Evolutionary conservation across 2,888 invertebrate species (phyloP).

Genomic region (Cancer borealis): DNA sequence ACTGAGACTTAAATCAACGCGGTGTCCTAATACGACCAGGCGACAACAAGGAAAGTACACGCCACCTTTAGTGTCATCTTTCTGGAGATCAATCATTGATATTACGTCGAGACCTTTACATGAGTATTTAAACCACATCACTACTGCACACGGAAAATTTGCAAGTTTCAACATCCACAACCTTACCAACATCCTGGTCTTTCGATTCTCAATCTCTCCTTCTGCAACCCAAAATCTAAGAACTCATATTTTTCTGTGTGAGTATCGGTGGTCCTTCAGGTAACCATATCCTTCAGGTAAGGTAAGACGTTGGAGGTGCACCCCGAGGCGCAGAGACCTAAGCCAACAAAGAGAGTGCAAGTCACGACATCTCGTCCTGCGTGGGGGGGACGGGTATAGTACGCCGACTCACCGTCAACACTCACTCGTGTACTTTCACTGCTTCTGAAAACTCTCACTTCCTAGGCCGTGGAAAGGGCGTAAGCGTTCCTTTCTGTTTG

Average conservation of each 20-base stretch:
- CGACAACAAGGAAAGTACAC: slow-evolving; percentile 2
- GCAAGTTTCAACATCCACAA: not conserved
- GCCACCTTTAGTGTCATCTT: not conserved
- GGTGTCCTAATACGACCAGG: slow-evolving; percentile 6
- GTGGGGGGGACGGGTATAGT: not conserved
- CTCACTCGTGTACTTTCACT: slow-evolving; percentile 52
- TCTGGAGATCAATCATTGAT: not conserved
- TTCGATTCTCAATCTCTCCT: not conserved
- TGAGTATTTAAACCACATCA: not conserved
- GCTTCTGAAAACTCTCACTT: slow-evolving; percentile 44
- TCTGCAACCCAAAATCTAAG: not conserved
- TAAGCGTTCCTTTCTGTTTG: slow-evolving; percentile 22
- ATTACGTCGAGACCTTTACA: not conserved
- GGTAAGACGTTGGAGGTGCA: not conserved
- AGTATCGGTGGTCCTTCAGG: not conserved
- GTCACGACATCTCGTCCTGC: slow-evolving; percentile 46
- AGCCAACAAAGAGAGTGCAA: slow-evolving; percentile 47
- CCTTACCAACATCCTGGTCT: not conserved
- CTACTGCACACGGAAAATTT: not conserved
- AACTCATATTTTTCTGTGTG: not conserved
- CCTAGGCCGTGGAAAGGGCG: not conserved
- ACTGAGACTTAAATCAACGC: not conserved
- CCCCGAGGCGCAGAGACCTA: not conserved
- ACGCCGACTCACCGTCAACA: slow-evolving; percentile 54
- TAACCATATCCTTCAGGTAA: not conserved